Evolutionary conservation across 2,797 vertebrate genomes (phyloP).

Genomic region (Myotis vivesi): DNA sequence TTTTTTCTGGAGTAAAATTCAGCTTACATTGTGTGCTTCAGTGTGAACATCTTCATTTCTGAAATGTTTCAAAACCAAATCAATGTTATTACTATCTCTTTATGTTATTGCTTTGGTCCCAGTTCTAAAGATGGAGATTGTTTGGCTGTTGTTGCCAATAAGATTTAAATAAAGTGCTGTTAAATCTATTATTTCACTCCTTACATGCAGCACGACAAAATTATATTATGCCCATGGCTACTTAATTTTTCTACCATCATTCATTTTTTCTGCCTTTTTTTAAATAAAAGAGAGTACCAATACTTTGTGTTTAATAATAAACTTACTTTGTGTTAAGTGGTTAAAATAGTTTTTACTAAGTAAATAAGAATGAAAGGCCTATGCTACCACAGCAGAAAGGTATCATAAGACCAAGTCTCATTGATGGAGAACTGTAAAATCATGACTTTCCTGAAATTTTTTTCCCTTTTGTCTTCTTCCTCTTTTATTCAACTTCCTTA

Average conservation of each 20-base stretch:
- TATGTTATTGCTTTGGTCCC: constrained; percentile 58
- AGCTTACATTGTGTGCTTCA: constrained; percentile 33
- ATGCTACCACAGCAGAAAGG: not conserved
- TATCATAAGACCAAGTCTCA: not conserved
- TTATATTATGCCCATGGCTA: not conserved
- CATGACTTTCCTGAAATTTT: constrained; percentile 6
- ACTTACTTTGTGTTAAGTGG: constrained; percentile 9
- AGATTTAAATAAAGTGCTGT: constrained; percentile 56
- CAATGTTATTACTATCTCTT: constrained; percentile 53
- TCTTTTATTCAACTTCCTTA: constrained; percentile 39
- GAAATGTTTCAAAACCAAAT: constrained; percentile 64
- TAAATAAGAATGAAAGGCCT: not conserved
- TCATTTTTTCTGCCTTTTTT: constrained; percentile 11
- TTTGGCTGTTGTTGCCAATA: constrained; percentile 46
- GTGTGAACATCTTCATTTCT: constrained; percentile 62
- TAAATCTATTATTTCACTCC: constrained; percentile 43
- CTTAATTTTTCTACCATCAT: constrained; percentile 54
- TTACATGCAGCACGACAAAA: constrained; percentile 44
- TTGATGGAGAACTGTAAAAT: constrained; percentile 34
- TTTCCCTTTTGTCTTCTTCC: constrained; percentile 28
- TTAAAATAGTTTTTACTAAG: constrained; percentile 27
- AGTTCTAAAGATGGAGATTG: constrained; percentile 51
- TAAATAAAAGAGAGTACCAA: not conserved
- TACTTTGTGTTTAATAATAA: constrained; percentile 44
- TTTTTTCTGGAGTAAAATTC: constrained; percentile 49